Evolutionary conservation across 2,113 vertebrate genomes (phyloP), one percentile per base, ranked within the genome.

Genomic region (Pelusios castaneus): DNA sequence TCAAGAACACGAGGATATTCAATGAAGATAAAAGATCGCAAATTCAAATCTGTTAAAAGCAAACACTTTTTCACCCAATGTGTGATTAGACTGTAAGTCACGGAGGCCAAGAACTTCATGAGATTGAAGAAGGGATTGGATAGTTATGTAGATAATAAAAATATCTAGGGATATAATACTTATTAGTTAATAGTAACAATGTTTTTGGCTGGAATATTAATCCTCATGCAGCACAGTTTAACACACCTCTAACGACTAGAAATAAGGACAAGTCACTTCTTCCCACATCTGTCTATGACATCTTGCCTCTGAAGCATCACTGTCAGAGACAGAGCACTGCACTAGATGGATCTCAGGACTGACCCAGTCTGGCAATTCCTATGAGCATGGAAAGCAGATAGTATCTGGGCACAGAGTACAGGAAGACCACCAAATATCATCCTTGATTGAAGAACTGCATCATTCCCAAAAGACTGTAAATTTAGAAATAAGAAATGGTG

Each of bases 381-480:
- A 52, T 52, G 51, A 52, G 17, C 14, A 52, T 52, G 51, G 51
- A 52, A 52, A 14, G 17, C 51, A 52, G 16, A 52, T 16, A 17
- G 51, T 52, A 52, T 17, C 51, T 52, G 51, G 4, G 51, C 49
- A 52, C 5, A 5, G 16, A 52, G 51, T 52, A 52, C 51, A 52
- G 51, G 51, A 52, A 17, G 13, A 52, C 51, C 14, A 52, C 1
- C 3, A 76, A 10, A 6, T 75, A 67, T 4, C 13, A 0, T 4
- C 67, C 3, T 47, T 82, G 52, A 89, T 56, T 87, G 80, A 76
- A 89, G 22, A 82, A 29, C 27, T 21, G 5, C 43, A 70, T 6
- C 14, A 16, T 34, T 5, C 47, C 78, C 13, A 3, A 84, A 79
- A 91, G 3, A 0, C 0, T 17, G 6, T 3, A 1, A 9, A 79